Evolutionary conservation across 2,888 invertebrate species (phyloP).

Genomic region (Autographa pulchrina): DNA sequence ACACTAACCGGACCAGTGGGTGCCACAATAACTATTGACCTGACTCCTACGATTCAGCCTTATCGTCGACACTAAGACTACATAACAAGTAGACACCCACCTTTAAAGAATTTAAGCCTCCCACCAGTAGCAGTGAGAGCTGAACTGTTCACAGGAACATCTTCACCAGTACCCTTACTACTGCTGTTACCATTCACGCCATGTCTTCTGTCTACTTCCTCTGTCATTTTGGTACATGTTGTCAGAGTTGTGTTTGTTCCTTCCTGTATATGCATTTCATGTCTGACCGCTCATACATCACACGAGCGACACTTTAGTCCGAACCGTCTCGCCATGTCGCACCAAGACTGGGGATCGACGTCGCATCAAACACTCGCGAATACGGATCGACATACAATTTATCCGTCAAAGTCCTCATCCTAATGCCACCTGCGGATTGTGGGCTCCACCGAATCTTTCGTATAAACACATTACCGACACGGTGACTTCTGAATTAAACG

Average conservation of each 20-base stretch:
- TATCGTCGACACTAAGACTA: conserved; percentile 37
- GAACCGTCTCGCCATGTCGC: conserved; percentile 85
- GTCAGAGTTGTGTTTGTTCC: conserved; percentile 91
- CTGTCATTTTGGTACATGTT: conserved; percentile 92
- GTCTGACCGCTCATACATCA: conserved; percentile 88
- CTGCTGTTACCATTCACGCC: conserved; percentile 92
- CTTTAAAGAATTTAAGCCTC: conserved; percentile 94
- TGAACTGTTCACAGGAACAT: conserved; percentile 83
- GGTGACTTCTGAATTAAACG: conserved; percentile 81
- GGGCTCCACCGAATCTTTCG: conserved; percentile 83
- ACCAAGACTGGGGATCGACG: conserved; percentile 74
- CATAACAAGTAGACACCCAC: conserved; percentile 77
- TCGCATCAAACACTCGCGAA: conserved; percentile 79
- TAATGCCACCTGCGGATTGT: conserved; percentile 87
- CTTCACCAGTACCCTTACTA: conserved; percentile 87
- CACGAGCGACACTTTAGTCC: conserved; percentile 86
- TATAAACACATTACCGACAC: conserved; percentile 88
- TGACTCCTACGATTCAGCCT: conserved; percentile 30
- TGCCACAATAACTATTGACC: conserved; percentile 43
- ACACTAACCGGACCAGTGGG: conserved; percentile 50
- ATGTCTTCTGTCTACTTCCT: conserved; percentile 92
- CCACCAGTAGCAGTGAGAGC: conserved; percentile 90
- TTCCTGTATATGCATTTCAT: conserved; percentile 92
- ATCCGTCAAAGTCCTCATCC: conserved; percentile 87
- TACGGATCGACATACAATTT: conserved; percentile 79